Evolutionary conservation across 2,888 invertebrate genomes (phyloP), one percentile per base, ranked within the genome.

Genomic region (Chloroclystis v-ata): DNA sequence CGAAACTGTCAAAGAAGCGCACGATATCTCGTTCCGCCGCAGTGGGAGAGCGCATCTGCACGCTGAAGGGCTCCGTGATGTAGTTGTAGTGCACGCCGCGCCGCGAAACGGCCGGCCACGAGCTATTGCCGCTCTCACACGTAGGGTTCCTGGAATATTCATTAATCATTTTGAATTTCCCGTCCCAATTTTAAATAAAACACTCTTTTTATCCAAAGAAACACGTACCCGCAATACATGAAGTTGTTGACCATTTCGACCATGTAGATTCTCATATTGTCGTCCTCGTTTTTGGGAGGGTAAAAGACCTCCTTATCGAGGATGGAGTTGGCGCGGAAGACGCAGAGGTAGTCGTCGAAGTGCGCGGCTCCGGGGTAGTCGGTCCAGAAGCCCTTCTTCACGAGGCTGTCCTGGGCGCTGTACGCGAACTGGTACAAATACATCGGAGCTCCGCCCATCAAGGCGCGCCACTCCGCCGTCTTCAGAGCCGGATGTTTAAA

Each of bases 381-480:
- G 10, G 48, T 20, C 12, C 28, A 39, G n/a, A 49, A 33, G 6
- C 35, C 49, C 7, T 14, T 63, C 56, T 83, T 79, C 42, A 82
- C 76, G 2, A 81, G 56, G 1, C 78, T 87, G 49, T 74, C 57
- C 1, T 78, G 69, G 1, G 77, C 76, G 13, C 83, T 79, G 43
- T 82, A 89, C 3, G 79, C 66, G 59, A 83, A 89, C 47, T 87
- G 72, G 57, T 88, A 89, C 63, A 89, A 60, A 48, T 75, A 89
- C 0, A 79, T 70, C 0, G 85, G 82, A 7, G 72, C 78, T 1
- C 54, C 60, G 0, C 47, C 43, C 28, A 49, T 43, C 10, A 49
- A 45, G 1, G 55, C 58, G 20, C 66, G 52, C 58, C 53, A 47
- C 20, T 62, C 46, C 0, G 62, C 63, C 4, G 67, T 28, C 13